Evolutionary conservation across 2,888 invertebrate genomes (phyloP).

Genomic region (Pyrrhopygopsis socrates): DNA sequence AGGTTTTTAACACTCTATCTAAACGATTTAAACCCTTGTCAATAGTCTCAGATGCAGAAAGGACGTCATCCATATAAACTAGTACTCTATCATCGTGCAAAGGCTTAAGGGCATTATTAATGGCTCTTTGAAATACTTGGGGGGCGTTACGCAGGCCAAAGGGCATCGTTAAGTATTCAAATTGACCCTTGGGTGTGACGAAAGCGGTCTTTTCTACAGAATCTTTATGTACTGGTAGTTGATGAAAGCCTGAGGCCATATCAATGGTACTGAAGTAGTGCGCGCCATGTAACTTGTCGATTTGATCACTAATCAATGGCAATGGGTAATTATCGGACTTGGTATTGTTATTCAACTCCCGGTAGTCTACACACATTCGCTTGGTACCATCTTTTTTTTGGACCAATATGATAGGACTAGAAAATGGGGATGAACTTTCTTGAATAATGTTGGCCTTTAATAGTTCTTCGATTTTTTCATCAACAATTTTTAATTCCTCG

Average conservation of each 20-base stretch:
- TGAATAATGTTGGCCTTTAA: constrained; percentile 35
- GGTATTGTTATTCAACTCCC: constrained; percentile 44
- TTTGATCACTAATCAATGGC: constrained; percentile 46
- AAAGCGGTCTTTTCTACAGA: neutral
- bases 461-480: constrained; percentile 33
- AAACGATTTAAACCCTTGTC: neutral
- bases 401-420: constrained; percentile 55
- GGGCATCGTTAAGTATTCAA: neutral
- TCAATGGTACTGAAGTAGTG: neutral
- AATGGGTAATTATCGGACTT: constrained; percentile 62
- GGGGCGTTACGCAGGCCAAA: constrained; percentile 6
- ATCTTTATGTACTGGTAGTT: neutral
- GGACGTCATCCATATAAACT: neutral
- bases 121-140: neutral
- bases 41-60: no score
- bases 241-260: neutral
- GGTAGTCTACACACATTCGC: constrained; percentile 52
- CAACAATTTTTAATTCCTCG: neutral
- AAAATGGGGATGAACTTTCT: constrained; percentile 47
- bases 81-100: neutral
- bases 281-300: neutral
- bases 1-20: neutral
- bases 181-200: neutral
- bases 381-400: constrained; percentile 39
- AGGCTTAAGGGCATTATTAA: neutral